Evolutionary conservation across 2,113 vertebrate genomes (phyloP).

Genomic region (Callithrix jacchus): DNA sequence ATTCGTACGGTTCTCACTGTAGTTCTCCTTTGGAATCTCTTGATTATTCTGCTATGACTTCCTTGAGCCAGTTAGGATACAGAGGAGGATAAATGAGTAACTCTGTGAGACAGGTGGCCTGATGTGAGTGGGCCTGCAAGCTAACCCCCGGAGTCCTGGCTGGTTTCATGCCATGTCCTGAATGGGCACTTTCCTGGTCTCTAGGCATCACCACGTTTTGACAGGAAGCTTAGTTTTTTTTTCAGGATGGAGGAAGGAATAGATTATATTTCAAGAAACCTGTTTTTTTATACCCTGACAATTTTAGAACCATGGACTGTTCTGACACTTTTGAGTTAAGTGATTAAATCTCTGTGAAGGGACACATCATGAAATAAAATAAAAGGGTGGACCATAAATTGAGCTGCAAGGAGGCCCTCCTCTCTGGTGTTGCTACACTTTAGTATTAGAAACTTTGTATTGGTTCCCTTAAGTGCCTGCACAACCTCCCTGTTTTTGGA

Average conservation of each 20-base stretch:
- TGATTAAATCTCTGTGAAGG: neutral
- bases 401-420: neutral
- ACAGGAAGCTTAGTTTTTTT: slow-evolving; percentile 34
- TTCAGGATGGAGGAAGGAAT: neutral
- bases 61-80: neutral
- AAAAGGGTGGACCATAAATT: neutral
- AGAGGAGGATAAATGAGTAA: neutral
- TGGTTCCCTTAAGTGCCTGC: neutral
- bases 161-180: neutral
- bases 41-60: neutral
- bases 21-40: neutral
- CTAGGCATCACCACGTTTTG: neutral
- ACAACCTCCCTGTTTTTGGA: neutral
- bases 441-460: neutral
- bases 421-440: neutral
- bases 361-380: neutral
- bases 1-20: neutral
- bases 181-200: neutral
- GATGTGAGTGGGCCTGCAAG: neutral
- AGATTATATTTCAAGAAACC: slow-evolving; percentile 26
- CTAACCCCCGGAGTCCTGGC: neutral
- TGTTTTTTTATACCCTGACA: neutral
- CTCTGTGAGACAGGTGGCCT: neutral
- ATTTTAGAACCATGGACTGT: neutral
- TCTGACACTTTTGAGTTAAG: neutral